Base-by-base conservation (phyloP, 2,113 vertebrate genomes). In the Riparia riparia region DNA sequence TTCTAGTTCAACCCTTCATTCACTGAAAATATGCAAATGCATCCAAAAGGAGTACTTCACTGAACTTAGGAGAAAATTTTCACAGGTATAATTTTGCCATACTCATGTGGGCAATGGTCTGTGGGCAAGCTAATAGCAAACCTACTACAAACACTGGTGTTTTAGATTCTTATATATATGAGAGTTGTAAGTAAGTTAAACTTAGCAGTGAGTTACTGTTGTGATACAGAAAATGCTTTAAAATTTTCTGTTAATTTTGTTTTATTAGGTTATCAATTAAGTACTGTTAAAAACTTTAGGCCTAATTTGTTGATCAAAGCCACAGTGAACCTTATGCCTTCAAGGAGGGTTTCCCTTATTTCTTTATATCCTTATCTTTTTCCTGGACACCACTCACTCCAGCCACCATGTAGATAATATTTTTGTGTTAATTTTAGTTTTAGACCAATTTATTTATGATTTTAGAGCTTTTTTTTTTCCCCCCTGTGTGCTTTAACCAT, bases 121-220 rank as follows among this genome's bases (percentile, higher is more conserved):
- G 6, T 26, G 17, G 31, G 14, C 17, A 31, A 49, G 17, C 20
- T 34, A 32, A 32, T 1, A 42, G 31, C 7, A 56, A 80, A 37
- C 0, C 0, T 22, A 7, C 14, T 31, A 4, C 0, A 1, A 50
- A 34, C 42, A 17, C 4, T 56, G 31, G 11, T 56, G 6, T 56
- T 17, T 56, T 25, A 57, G 9, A 37, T 42, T 57, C 14, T 34
- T 42, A 41, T 0, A 0, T 31, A 10, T 17, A 14, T 71, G 49
- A 64, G 11, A 64, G 16, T 26, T 3, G 0, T 14, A 56, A 11
- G 10, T 19, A 65, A 54, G 10, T 63, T 31, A 56, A 54, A 25
- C 7, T 28, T 31, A 18, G 14, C 50, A 18, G 17, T 50, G 31
- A 57, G 17, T 42, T 50, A 42, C 26, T 65, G 14, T 31, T 57